Conservation (phyloP, 2,888 invertebrate species). For the Catonia carolina region DNA sequence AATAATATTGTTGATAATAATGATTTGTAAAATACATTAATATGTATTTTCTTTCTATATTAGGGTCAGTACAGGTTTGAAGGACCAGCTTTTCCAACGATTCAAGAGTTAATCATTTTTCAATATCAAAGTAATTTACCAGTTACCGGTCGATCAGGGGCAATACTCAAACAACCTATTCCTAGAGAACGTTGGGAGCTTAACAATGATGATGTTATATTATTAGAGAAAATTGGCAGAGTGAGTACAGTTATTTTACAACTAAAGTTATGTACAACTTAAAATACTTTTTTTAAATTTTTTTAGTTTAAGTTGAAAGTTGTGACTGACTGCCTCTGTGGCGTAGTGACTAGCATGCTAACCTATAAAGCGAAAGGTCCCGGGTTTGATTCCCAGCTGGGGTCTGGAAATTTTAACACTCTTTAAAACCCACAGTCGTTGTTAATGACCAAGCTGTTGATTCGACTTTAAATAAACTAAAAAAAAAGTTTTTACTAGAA, state of each 20-base stretch:
- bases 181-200: constrained; percentile 90
- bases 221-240: constrained; percentile 88
- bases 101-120: constrained; percentile 83
- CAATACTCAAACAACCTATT: constrained; percentile 78
- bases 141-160: constrained; percentile 88
- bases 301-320: background rate
- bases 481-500: too few species aligned
- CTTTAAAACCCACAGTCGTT: too few species aligned
- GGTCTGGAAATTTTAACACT: too few species aligned
- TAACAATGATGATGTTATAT: constrained; percentile 88
- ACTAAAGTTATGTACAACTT: background rate
- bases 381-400: too few species aligned
- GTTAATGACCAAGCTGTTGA: too few species aligned
- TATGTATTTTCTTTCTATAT: too few species aligned
- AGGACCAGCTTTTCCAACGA: constrained; percentile 87
- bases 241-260: constrained; percentile 49
- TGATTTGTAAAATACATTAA: too few species aligned
- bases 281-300: background rate
- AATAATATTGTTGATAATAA: too few species aligned
- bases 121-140: constrained; percentile 80
- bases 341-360: too few species aligned
- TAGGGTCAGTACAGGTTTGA: constrained; percentile 91
- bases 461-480: too few species aligned
- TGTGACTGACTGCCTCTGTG: too few species aligned
- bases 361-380: too few species aligned